These are phyloP conservation scores for Drosophila yooni DNA, from an alignment of 2,888 invertebrate genomes.

Conservation along the genomic window DNA sequence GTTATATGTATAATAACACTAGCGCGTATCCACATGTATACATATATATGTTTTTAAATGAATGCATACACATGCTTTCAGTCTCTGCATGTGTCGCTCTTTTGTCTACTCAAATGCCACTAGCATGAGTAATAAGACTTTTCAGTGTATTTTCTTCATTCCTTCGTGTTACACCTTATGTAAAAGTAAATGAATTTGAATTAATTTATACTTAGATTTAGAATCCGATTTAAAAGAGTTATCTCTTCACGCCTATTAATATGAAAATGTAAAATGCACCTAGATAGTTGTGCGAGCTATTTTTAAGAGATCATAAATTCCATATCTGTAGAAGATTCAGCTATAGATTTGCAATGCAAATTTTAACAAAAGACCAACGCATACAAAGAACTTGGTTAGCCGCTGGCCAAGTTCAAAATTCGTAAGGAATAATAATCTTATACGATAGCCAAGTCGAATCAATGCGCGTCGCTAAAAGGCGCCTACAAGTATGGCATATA, in stretches of 20 bases:
- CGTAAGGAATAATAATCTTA: slow-evolving; percentile 31
- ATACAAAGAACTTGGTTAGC: slow-evolving; percentile 17
- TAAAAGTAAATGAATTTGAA: background rate
- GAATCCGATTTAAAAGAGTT: slow-evolving; percentile 1
- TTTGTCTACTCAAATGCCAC: slow-evolving; percentile 25
- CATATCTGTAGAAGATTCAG: slow-evolving; percentile 42
- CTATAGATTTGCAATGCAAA: slow-evolving; percentile 69
- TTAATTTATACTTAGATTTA: background rate
- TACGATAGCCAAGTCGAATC: slow-evolving; percentile 33
- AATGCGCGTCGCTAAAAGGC: slow-evolving; percentile 40
- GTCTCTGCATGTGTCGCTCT: slow-evolving; percentile 8
- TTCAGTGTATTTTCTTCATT: background rate
- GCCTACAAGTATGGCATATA: slow-evolving; percentile 38
- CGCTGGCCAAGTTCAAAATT: slow-evolving; percentile 25
- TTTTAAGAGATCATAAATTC: slow-evolving; percentile 69
- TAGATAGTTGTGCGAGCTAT: slow-evolving; percentile 42
- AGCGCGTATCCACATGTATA: slow-evolving; percentile 5
- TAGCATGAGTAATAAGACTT: slow-evolving; percentile 42
- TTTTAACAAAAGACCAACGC: slow-evolving; percentile 41
- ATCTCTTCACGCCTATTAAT: slow-evolving; percentile 22
- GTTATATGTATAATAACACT: slow-evolving; percentile 18
- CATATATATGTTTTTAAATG: background rate
- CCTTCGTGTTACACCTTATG: background rate
- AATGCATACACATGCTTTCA: background rate
- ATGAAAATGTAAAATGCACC: slow-evolving; percentile 13